Conservation (phyloP, 64 coral and sea anemone species). For the Stichodactyla mertensii region DNA sequence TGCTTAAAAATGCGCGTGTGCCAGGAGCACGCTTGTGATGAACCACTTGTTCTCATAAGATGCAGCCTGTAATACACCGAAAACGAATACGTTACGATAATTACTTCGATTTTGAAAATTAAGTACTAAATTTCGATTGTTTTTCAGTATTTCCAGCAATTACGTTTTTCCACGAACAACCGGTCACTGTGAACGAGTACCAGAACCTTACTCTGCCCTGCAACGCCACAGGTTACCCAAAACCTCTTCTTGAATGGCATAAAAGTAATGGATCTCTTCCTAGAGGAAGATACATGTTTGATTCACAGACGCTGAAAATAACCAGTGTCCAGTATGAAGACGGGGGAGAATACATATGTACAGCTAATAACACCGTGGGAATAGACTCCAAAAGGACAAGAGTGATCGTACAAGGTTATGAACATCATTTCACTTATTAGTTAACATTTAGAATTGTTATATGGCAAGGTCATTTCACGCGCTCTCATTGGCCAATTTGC, state of each 20-base stretch:
- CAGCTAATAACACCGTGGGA: not conserved
- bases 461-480: no score
- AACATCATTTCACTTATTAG: not conserved
- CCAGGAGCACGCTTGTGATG: no score
- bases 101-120: not conserved
- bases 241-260: not conserved
- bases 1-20: no score
- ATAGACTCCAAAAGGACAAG: not conserved
- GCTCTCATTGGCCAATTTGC: no score
- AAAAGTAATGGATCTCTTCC: constrained; percentile 6
- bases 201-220: not conserved
- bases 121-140: not conserved
- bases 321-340: not conserved
- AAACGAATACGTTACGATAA: no score
- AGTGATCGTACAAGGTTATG: not conserved
- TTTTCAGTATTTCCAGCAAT: not conserved
- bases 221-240: not conserved
- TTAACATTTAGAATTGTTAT: not conserved
- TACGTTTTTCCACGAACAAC: not conserved
- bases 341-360: not conserved
- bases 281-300: not conserved
- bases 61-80: no score
- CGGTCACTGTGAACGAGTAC: not conserved
- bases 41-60: no score
- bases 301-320: constrained; percentile 3